Conservation (phyloP, 92 coral and sea anemone genomes). For the Bergia sp. region DNA sequence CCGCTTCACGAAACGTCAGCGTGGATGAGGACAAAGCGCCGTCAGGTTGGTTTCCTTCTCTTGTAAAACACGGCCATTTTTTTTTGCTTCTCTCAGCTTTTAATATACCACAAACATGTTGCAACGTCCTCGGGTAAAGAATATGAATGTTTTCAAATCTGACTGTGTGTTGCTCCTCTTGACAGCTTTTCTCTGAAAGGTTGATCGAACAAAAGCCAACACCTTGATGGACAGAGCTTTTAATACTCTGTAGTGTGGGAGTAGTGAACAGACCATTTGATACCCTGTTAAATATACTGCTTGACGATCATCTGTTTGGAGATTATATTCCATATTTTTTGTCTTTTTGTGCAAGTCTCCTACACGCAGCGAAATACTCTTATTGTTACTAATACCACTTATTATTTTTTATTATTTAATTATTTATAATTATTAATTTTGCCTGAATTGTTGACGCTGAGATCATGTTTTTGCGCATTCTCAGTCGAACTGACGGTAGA, state of each 20-base stretch:
- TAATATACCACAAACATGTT: neutral
- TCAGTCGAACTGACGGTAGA: constrained; percentile 27
- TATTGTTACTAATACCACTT: neutral
- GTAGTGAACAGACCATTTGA: no score
- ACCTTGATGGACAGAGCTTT: no score
- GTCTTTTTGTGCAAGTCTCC: no score
- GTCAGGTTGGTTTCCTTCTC: constrained; percentile 54
- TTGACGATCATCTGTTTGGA: no score
- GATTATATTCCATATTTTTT: no score
- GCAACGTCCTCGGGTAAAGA: neutral
- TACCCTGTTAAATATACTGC: no score
- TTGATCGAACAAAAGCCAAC: no score
- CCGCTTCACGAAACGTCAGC: constrained; percentile 74
- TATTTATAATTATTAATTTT: neutral
- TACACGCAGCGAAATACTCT: no score
- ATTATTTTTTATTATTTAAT: neutral
- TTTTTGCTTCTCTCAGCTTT: neutral
- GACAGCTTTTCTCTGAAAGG: neutral
- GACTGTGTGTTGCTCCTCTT: neutral
- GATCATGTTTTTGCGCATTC: neutral
- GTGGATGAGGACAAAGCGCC: constrained; percentile 80
- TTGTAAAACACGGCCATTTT: neutral
- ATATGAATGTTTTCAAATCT: no score
- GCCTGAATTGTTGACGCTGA: neutral
- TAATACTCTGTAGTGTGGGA: no score